Evolutionary conservation across 2,797 vertebrate genomes (phyloP), one percentile per base, ranked within the genome.

Genomic region (Meriones psammophilus): DNA sequence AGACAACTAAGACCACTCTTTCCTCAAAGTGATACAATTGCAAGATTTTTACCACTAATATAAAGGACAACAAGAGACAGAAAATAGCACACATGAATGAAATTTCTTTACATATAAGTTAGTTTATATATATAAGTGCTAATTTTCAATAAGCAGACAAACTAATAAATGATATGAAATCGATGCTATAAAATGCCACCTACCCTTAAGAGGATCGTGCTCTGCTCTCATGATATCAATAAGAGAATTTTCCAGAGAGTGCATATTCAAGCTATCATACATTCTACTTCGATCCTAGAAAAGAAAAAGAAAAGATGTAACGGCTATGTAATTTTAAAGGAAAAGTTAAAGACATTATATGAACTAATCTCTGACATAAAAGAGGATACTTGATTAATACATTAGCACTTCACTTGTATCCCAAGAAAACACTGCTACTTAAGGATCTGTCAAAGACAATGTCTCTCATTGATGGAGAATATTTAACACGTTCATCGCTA

Each of bases 181-280:
- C 9, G 28, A 20, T 71, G 28, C 66, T 91, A 39, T 20, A 36
- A 74, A 93, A 96, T 98, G 46, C 26, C 96, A 98, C 99, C 98
- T 98, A 99, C 99, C 99, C 99, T 99, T 99, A 98, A 99, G 99
- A 50, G 99, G 99, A 98, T 99, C 99, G 98, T 99, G 99, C 97
- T 99, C 99, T 64, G 99, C 99, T 98, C 99, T 99, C 99, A 99
- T 99, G 99, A 99, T 99, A 99, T 99, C 99, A 97, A 99, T 99
- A 98, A 99, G 99, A 76, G 99, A 99, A 98, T 99, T 99, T 98
- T 99, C 99, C 99, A 99, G 98, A 90, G 99, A 99, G 99, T 99
- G 99, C 99, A 99, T 99, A 99, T 99, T 99, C 98, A 99, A 99
- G 97, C 99, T 99, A 99, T 99, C 99, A 96, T 99, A 99, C 99